phyloP scores from a whole-genome alignment of 2,888 invertebrate species.

The Drosophila pseudotalamancana region DNA sequence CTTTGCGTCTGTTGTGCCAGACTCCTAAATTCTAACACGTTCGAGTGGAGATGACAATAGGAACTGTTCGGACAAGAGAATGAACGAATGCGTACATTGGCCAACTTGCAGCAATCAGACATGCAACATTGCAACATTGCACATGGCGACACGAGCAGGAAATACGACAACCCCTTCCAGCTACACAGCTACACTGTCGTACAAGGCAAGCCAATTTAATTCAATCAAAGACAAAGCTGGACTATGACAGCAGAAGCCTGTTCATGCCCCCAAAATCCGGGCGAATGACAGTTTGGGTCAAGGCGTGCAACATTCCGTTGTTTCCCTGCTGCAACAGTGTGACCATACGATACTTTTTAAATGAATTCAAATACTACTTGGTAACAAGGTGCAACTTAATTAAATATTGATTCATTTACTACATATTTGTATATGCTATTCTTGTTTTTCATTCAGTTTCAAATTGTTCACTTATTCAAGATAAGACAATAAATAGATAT shows the following conservation, averaged over 20 bases:
- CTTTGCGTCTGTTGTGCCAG: conserved; percentile 12
- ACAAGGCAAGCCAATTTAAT: conserved; percentile 67
- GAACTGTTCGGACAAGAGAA: conserved; percentile 51
- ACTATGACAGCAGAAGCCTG: conserved; percentile 51
- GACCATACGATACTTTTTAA: background rate
- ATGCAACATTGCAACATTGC: conserved; percentile 31
- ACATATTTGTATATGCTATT: no score
- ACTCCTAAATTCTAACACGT: conserved; percentile 64
- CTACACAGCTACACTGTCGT: conserved; percentile 14
- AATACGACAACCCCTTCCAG: conserved; percentile 21
- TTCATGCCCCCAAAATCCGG: conserved; percentile 25
- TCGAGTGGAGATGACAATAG: conserved; percentile 50
- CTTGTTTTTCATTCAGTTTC: no score
- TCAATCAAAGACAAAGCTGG: conserved; percentile 74
- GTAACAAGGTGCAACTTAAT: background rate
- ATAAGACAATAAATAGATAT: no score
- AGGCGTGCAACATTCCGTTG: conserved; percentile 13
- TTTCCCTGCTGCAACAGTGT: background rate
- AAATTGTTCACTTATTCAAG: no score
- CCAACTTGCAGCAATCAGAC: conserved; percentile 34
- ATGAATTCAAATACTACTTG: no score
- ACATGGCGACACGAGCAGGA: conserved; percentile 39
- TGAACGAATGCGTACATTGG: conserved; percentile 60
- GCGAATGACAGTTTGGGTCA: conserved; percentile 30
- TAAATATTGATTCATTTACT: no score